Evolutionary conservation across 2,797 vertebrate genomes (phyloP).

Genomic region (Chanos chanos): DNA sequence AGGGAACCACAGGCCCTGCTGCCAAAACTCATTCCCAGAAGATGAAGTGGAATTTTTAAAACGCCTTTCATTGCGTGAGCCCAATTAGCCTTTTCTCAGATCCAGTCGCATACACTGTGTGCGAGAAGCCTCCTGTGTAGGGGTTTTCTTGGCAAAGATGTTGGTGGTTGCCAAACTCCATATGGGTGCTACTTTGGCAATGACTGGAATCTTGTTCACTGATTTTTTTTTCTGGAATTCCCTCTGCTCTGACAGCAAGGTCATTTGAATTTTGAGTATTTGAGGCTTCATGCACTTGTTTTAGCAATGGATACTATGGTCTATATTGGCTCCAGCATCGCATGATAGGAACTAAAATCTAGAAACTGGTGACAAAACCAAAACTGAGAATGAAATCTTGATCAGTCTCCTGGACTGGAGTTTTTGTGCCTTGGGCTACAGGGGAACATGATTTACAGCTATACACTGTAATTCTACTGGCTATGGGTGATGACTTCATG

Average conservation of each 20-base stretch:
- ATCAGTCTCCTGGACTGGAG: neutral
- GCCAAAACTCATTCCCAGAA: slow-evolving; percentile 48
- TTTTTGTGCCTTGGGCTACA: no score
- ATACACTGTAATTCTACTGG: neutral
- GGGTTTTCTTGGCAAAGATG: no score
- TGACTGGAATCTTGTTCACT: no score
- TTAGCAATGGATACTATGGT: neutral
- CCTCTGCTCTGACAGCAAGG: no score
- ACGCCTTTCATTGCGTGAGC: slow-evolving; percentile 57
- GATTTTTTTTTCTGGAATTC: neutral
- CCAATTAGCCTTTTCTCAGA: slow-evolving; percentile 51
- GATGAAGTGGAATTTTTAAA: slow-evolving; percentile 57
- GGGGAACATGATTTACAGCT: no score
- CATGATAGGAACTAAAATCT: neutral
- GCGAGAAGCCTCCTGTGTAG: neutral
- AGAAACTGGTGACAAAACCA: neutral
- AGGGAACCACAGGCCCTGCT: slow-evolving; percentile 31
- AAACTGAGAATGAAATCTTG: neutral
- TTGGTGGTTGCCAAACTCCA: no score
- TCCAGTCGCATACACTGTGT: slow-evolving; percentile 36
- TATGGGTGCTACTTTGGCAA: no score
- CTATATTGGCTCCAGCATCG: neutral
- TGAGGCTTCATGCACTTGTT: no score
- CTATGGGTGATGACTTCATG: slow-evolving; percentile 10
- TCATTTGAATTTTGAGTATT: no score